Evolutionary conservation across 1,140 invertebrate species (phyloP).

Genomic region (Hyles euphorbiae): DNA sequence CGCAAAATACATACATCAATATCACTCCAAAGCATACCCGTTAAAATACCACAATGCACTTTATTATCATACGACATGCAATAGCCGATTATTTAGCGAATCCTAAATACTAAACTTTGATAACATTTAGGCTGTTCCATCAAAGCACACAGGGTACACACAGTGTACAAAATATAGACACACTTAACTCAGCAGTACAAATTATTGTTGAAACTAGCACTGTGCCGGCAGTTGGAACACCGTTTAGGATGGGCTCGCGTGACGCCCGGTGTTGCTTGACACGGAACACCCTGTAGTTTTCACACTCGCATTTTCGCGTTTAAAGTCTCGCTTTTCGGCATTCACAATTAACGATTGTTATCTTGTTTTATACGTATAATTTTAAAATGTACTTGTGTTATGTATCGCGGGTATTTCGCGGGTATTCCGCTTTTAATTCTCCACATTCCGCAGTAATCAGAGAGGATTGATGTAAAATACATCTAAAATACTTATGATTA

Average conservation of each 20-base stretch:
- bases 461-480: no score
- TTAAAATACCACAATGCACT: conserved; percentile 15
- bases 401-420: no score
- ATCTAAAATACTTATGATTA: no score
- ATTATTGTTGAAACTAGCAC: conserved; percentile 10
- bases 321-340: conserved; percentile 42
- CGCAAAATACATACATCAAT: no score
- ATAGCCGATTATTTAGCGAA: conserved; percentile 19
- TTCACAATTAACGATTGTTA: conserved; percentile 52
- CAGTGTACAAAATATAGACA: no score
- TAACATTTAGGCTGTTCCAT: conserved; percentile 16
- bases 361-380: conserved; percentile 24
- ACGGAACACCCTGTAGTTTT: conserved; percentile 47
- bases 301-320: conserved; percentile 49
- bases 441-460: no score
- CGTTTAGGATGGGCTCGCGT: conserved; percentile 29
- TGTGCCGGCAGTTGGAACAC: conserved; percentile 25
- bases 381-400: background rate
- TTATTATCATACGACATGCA: conserved; percentile 31
- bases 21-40: no score
- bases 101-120: conserved; percentile 12
- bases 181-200: no score
- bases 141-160: conserved; percentile 1
- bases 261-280: conserved; percentile 39
- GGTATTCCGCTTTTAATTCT: no score